Percentiles rank a stretch among this genome's conserved stretches.
phyloP scores from a whole-genome alignment of 1,140 invertebrate genomes.

The Caligus rogercresseyi region DNA sequence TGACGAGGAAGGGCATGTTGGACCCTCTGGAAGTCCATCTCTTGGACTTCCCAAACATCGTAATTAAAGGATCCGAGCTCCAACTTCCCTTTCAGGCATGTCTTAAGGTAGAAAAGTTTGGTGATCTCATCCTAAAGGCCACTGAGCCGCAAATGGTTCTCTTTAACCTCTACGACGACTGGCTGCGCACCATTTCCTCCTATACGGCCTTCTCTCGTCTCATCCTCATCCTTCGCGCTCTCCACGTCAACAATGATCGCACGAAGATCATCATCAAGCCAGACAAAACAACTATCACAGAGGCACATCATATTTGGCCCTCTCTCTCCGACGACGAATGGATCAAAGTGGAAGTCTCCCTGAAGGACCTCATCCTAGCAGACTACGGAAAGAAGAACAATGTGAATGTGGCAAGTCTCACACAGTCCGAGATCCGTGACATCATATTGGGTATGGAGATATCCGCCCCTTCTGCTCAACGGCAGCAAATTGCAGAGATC shows the following conservation, averaged over 20 bases:
- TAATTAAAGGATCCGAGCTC: conserved; percentile 96
- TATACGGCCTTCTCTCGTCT: conserved; percentile 93
- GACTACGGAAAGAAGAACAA: conserved; percentile 99
- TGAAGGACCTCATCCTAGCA: conserved; percentile 94
- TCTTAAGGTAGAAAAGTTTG: conserved; percentile 97
- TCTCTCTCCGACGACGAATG: conserved; percentile 92
- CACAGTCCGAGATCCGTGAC: conserved; percentile 96
- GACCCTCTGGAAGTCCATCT: conserved; percentile 96
- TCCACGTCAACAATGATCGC: conserved; percentile 97
- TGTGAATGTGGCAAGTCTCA: conserved; percentile 94
- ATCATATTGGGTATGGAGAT: conserved; percentile 99
- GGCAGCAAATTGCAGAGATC: conserved; percentile 98
- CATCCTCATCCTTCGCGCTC: conserved; percentile 83
- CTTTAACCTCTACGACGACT: conserved; percentile 98
- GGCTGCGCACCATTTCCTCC: conserved; percentile 90
- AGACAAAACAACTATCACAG: conserved; percentile 95
- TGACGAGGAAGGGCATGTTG: conserved; percentile 97
- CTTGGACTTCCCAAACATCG: conserved; percentile 98
- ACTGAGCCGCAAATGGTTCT: conserved; percentile 99
- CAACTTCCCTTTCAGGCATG: conserved; percentile 98
- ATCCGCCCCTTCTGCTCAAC: conserved; percentile 88
- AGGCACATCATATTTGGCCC: conserved; percentile 99
- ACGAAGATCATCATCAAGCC: conserved; percentile 97
- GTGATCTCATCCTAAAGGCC: conserved; percentile 94
- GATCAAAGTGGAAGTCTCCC: conserved; percentile 95